phyloP scores from a whole-genome alignment of 23 tunicate species.

The Styela plicata region DNA sequence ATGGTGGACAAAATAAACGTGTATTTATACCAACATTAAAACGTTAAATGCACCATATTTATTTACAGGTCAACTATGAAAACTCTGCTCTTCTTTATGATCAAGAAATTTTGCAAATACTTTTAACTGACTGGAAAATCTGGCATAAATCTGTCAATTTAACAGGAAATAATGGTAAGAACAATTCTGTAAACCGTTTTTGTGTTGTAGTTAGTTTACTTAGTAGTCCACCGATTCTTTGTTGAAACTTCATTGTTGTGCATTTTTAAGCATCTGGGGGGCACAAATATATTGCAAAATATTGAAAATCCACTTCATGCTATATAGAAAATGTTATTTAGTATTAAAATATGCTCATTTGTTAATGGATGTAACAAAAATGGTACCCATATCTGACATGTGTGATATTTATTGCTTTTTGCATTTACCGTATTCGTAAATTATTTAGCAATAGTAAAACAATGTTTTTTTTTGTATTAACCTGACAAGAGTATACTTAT shows the following conservation, averaged over 20 bases:
- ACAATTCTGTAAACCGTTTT: not conserved
- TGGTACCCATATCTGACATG: too few relatives aligned
- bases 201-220: not conserved
- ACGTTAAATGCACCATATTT: too few relatives aligned
- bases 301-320: too few relatives aligned
- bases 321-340: too few relatives aligned
- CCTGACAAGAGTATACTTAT: not conserved
- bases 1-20: too few relatives aligned
- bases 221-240: too few relatives aligned
- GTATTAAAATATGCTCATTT: too few relatives aligned
- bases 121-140: slow-evolving; percentile 79
- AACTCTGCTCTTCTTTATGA: slow-evolving; percentile 74
- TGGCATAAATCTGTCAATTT: slow-evolving; percentile 67
- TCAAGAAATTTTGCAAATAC: slow-evolving; percentile 45
- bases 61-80: slow-evolving; percentile 58
- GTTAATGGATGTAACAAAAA: too few relatives aligned
- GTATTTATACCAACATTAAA: too few relatives aligned
- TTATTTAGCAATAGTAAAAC: not conserved
- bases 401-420: too few relatives aligned
- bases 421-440: too few relatives aligned
- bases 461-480: not conserved
- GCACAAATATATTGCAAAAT: not conserved
- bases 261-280: not conserved
- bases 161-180: slow-evolving; percentile 34
- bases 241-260: not conserved